Conservation (phyloP, 2,797 vertebrate genomes). For the Todus mexicanus region DNA sequence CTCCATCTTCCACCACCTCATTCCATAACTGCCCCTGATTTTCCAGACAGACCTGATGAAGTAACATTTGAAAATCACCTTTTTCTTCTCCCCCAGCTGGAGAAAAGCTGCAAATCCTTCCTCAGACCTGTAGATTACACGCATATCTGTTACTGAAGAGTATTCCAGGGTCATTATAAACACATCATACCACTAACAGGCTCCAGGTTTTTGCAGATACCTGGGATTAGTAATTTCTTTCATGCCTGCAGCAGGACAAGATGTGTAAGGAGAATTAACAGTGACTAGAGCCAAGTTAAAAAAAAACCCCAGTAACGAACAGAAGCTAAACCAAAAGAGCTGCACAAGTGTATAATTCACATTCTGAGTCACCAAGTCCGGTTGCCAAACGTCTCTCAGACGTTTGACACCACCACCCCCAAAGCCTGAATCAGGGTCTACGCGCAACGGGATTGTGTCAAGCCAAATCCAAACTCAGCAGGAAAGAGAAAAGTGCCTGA, state of each 20-base stretch:
- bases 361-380: neutral
- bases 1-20: neutral
- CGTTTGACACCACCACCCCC: neutral
- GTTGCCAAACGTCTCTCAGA: neutral
- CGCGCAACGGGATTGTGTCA: neutral
- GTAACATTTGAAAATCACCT: neutral
- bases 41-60: neutral
- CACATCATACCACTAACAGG: neutral
- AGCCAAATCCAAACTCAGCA: neutral
- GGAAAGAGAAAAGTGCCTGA: neutral
- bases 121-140: neutral
- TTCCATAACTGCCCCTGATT: neutral
- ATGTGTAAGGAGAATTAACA: neutral
- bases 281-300: neutral
- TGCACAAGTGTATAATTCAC: neutral
- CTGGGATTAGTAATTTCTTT: too few species aligned
- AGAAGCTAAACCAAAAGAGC: neutral
- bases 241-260: neutral
- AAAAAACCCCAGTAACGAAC: neutral
- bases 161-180: neutral
- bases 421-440: neutral
- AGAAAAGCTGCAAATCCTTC: neutral
- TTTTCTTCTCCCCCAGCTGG: neutral
- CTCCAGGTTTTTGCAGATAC: neutral
- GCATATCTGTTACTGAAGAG: neutral